Evolutionary conservation across 2,888 invertebrate species (phyloP).

Genomic region (Diaphora mendica): DNA sequence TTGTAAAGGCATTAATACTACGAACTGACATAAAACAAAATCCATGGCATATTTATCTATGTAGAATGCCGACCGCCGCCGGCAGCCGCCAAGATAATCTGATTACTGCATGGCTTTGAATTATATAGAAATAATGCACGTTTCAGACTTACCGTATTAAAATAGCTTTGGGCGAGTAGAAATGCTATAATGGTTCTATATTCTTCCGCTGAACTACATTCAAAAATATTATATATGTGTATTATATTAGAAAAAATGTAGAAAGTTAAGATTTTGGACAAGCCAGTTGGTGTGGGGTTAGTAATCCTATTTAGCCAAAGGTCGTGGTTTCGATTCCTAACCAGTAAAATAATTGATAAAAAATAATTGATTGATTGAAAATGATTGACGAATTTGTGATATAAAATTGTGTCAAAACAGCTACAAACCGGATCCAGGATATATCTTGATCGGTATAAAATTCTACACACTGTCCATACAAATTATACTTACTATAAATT

Average conservation of each 20-base stretch:
- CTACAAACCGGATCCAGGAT: too few species aligned
- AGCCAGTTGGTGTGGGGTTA: not conserved
- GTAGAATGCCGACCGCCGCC: slow-evolving; percentile 33
- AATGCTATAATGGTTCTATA: not conserved
- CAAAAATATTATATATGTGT: not conserved
- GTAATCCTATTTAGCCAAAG: too few species aligned
- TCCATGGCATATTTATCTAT: slow-evolving; percentile 44
- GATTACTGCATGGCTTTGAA: slow-evolving; percentile 54
- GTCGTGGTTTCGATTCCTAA: too few species aligned
- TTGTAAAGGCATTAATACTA: slow-evolving; percentile 43
- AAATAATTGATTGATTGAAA: too few species aligned
- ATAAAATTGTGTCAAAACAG: too few species aligned
- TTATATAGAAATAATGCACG: slow-evolving; percentile 35
- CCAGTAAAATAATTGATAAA: too few species aligned
- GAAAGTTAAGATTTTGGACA: not conserved
- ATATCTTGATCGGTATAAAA: too few species aligned
- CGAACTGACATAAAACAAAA: slow-evolving; percentile 45
- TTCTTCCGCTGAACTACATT: not conserved
- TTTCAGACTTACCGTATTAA: slow-evolving; percentile 10
- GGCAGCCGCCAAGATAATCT: slow-evolving; percentile 53
- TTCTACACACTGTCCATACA: too few species aligned
- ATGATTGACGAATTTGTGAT: too few species aligned
- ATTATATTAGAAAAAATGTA: not conserved
- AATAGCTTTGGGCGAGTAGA: slow-evolving; percentile 12
- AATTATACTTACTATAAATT: too few species aligned